Percentiles rank a stretch among this genome's conserved stretches.
Conservation (phyloP, 2,113 vertebrate species). For the Crotophaga sulcirostris region DNA sequence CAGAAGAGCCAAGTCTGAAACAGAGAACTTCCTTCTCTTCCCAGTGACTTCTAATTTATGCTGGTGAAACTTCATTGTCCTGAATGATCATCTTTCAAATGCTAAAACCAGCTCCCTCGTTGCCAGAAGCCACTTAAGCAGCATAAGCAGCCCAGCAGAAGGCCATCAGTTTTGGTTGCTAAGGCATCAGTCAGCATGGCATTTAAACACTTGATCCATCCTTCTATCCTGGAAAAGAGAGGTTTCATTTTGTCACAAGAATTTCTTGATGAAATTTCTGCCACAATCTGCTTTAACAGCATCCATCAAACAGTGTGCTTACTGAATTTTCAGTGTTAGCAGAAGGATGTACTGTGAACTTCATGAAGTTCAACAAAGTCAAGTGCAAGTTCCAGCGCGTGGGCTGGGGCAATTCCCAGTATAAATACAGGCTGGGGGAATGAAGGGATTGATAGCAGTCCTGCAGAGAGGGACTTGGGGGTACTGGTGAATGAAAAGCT, state of each 20-base stretch:
- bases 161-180: not conserved
- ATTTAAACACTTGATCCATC: not conserved
- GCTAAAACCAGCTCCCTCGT: not conserved
- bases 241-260: not conserved
- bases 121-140: not conserved
- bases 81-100: not conserved
- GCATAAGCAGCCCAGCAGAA: not conserved
- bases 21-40: not conserved
- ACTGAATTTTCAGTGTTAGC: not conserved
- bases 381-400: too few species aligned
- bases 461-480: too few species aligned
- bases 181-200: not conserved
- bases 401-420: too few species aligned
- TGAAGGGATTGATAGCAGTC: too few species aligned
- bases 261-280: conserved; percentile 2
- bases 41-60: not conserved
- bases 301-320: not conserved
- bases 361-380: too few species aligned
- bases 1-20: not conserved
- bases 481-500: too few species aligned
- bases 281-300: not conserved
- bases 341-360: not conserved
- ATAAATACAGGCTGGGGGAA: too few species aligned
- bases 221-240: not conserved
- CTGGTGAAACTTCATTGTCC: not conserved